Percentiles rank a stretch among this genome's conserved stretches.
phyloP scores from a whole-genome alignment of 2,113 vertebrate genomes.

The Mirounga angustirostris region DNA sequence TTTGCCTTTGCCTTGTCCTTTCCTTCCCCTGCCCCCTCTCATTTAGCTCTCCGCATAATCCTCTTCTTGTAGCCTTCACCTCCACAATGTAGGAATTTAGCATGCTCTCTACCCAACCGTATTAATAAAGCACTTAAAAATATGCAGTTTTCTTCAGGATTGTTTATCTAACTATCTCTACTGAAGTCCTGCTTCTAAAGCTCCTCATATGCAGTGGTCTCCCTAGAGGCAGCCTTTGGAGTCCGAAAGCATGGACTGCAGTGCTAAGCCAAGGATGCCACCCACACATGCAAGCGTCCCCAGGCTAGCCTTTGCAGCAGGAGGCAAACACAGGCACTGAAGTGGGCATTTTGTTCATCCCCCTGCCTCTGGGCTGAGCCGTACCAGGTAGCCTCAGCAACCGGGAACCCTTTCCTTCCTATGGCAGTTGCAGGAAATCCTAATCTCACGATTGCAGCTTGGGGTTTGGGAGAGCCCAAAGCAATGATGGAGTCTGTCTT shows the following conservation, averaged over 20 bases:
- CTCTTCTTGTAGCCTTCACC: constrained; percentile 27
- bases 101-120: constrained; percentile 30
- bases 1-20: neutral
- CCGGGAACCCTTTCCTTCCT: neutral
- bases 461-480: neutral
- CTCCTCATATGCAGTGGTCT: neutral
- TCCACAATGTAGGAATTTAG: constrained; percentile 13
- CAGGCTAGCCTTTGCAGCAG: neutral
- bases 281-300: neutral
- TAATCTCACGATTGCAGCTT: neutral
- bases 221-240: constrained; percentile 52
- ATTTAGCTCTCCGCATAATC: neutral
- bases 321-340: neutral
- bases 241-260: neutral
- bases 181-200: constrained; percentile 71
- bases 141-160: constrained; percentile 76
- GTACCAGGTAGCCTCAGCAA: neutral
- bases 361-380: neutral
- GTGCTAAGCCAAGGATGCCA: neutral
- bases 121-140: constrained; percentile 76
- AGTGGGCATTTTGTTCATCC: neutral
- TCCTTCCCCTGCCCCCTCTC: neutral
- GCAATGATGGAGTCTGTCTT: neutral
- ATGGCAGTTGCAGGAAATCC: neutral
- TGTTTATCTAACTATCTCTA: constrained; percentile 78